Percentiles rank a stretch among this genome's conserved stretches.
Evolutionary conservation across 2,888 invertebrate species (phyloP).

Genomic region (Lycophotia porphyrea): DNA sequence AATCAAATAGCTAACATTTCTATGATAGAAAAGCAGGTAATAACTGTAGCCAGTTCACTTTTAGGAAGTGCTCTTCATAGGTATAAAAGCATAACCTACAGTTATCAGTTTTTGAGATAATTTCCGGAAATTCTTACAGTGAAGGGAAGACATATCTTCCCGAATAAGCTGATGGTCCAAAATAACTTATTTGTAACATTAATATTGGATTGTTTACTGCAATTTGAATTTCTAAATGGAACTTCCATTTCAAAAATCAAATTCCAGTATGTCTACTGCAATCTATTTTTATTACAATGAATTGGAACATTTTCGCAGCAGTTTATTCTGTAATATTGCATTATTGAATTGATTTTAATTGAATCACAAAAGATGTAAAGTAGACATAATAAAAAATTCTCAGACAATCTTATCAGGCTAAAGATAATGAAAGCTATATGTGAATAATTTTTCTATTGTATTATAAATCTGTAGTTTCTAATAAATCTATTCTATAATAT

Average conservation of each 20-base stretch:
- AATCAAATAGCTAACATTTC: no score
- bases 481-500: background rate
- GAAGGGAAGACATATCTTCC: no score
- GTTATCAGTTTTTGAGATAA: background rate
- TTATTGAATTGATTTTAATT: background rate
- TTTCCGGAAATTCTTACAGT: background rate
- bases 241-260: background rate
- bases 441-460: background rate
- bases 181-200: background rate
- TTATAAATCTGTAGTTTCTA: background rate
- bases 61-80: background rate
- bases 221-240: background rate
- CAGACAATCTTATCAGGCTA: constrained; percentile 46
- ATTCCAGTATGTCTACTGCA: background rate
- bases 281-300: background rate
- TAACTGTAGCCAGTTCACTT: background rate
- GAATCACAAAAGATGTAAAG: background rate
- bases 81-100: background rate
- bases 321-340: background rate
- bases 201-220: background rate
- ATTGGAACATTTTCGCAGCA: background rate
- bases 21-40: background rate
- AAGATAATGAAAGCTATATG: constrained; percentile 29
- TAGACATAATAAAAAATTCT: constrained; percentile 41
- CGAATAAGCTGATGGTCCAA: background rate